These are phyloP conservation scores for Felis chaus DNA, from an alignment of 2,113 vertebrate genomes.

Conservation along the genomic window DNA sequence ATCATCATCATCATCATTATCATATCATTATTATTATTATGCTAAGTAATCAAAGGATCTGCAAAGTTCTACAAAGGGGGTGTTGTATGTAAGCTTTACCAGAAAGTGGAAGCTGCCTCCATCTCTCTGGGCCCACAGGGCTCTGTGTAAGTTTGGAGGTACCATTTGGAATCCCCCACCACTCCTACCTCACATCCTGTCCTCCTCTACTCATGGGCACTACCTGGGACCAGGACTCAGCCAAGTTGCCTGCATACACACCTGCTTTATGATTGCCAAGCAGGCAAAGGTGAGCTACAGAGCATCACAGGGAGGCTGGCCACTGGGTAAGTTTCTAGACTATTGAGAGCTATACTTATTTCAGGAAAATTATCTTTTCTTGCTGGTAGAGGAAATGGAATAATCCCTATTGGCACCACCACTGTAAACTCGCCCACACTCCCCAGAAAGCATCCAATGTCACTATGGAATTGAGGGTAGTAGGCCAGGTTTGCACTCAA, in stretches of 20 bases:
- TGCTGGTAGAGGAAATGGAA: not conserved
- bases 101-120: not conserved
- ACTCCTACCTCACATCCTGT: rapidly evolving
- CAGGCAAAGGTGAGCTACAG: not conserved
- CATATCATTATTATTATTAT: not conserved
- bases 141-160: not conserved
- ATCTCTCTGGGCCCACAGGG: not conserved
- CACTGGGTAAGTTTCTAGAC: not conserved
- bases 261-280: not conserved
- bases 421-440: not conserved
- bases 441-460: not conserved
- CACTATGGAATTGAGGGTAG: not conserved
- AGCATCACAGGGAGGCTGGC: not conserved
- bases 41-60: not conserved
- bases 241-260: not conserved
- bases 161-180: not conserved
- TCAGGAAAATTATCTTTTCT: not conserved
- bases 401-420: not conserved
- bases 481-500: not conserved
- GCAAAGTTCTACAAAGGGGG: not conserved
- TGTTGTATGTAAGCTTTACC: not conserved
- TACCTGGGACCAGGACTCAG: not conserved
- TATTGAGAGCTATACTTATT: no score
- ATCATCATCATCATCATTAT: not conserved
- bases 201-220: not conserved